These are phyloP conservation scores for Drepana falcataria DNA, from an alignment of 2,888 invertebrate species.

Conservation along the genomic window DNA sequence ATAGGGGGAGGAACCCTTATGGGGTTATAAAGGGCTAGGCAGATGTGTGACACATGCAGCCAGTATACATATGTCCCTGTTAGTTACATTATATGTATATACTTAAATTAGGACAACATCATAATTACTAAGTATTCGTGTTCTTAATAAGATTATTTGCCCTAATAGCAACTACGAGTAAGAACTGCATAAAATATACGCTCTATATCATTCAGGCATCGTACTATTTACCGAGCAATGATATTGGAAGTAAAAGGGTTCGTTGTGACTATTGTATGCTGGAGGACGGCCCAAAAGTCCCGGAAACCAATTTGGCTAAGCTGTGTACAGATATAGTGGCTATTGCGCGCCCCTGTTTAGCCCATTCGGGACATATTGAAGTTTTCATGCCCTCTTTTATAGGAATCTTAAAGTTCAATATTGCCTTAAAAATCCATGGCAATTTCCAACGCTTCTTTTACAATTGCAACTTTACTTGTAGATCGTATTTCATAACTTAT, in stretches of 20 bases:
- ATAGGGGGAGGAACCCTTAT: too few species aligned
- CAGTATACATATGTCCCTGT: too few species aligned
- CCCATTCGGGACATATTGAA: slow-evolving; percentile 1
- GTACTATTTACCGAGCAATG: slow-evolving; percentile 24
- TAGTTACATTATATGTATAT: too few species aligned
- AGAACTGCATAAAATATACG: too few species aligned
- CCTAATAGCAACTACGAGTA: neutral
- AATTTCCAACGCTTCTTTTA: neutral
- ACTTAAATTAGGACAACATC: too few species aligned
- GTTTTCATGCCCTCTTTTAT: neutral
- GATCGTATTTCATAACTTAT: too few species aligned
- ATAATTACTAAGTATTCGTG: too few species aligned
- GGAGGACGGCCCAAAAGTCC: slow-evolving; percentile 36
- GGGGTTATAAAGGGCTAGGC: too few species aligned
- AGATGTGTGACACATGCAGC: too few species aligned
- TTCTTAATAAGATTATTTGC: too few species aligned
- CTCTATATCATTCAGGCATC: slow-evolving; percentile 3
- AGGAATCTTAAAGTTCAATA: neutral
- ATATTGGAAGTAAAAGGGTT: slow-evolving; percentile 42
- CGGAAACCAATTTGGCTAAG: slow-evolving; percentile 38
- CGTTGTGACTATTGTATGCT: slow-evolving; percentile 35
- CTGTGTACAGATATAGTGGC: slow-evolving; percentile 19
- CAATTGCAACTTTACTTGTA: too few species aligned
- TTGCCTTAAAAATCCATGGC: neutral
- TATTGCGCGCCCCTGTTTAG: slow-evolving; percentile 16